Conservation (phyloP, 2,888 invertebrate genomes). For the Choristoneura rosaceana region DNA sequence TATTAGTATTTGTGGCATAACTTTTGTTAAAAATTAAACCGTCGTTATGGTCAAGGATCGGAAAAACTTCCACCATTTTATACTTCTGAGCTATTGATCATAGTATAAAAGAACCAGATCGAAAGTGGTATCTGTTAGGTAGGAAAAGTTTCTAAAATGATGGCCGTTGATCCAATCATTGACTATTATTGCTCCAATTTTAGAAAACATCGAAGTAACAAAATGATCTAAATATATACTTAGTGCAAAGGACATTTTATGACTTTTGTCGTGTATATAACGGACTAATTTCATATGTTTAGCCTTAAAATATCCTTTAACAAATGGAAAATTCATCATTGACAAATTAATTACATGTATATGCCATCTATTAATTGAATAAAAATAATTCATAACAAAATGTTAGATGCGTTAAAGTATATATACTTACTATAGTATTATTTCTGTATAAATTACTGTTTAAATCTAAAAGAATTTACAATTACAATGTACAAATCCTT, state of each 20-base stretch:
- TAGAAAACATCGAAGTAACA: background rate
- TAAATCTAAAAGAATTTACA: conserved; percentile 74
- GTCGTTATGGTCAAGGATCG: no score
- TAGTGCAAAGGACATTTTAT: conserved; percentile 9
- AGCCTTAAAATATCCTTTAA: background rate
- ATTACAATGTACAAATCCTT: conserved; percentile 77
- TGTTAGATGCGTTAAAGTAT: conserved; percentile 28
- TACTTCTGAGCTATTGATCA: no score
- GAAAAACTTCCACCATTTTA: no score
- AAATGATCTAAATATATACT: background rate
- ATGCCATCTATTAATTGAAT: conserved; percentile 7
- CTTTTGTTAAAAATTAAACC: conserved; percentile 23
- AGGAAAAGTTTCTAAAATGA: no score
- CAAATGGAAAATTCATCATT: background rate
- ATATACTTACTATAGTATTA: conserved; percentile 28
- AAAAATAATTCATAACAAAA: conserved; percentile 19
- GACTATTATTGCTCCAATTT: background rate
- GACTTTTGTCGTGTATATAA: background rate
- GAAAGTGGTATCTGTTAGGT: no score
- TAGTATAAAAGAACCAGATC: no score
- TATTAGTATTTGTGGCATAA: conserved; percentile 22
- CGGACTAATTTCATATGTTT: background rate
- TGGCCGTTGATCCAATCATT: no score
- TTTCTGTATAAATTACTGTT: conserved; percentile 57
- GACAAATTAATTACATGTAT: conserved; percentile 1